Conservation (phyloP, 2,888 invertebrate species). For the Platycheirus albimanus region DNA sequence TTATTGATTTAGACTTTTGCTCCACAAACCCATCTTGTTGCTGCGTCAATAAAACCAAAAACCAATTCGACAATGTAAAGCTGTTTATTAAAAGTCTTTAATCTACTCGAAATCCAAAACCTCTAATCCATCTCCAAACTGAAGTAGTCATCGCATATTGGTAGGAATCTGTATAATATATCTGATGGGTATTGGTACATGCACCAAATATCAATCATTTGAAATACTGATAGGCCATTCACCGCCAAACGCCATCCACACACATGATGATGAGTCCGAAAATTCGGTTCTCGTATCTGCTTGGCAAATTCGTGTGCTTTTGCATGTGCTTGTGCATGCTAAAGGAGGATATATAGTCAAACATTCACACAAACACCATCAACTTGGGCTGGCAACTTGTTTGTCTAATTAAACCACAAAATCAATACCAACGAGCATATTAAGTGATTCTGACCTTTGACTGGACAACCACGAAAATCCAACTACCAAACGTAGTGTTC, state of each 20-base stretch:
- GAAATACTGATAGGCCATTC: conserved; percentile 42
- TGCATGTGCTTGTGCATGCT: too few species aligned
- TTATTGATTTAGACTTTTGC: too few species aligned
- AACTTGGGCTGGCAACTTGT: conserved; percentile 45
- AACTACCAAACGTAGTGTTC: conserved; percentile 51
- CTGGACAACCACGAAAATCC: conserved; percentile 63
- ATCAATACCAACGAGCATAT: conserved; percentile 63
- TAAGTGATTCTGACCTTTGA: conserved; percentile 71
- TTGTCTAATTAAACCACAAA: conserved; percentile 74
- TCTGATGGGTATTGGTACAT: not conserved
- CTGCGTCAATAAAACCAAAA: not conserved
- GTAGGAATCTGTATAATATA: not conserved
- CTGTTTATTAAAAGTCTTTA: conserved; percentile 26
- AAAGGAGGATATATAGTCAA: not conserved
- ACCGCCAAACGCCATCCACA: too few species aligned
- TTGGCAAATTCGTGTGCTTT: not conserved
- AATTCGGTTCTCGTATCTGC: conserved; percentile 18
- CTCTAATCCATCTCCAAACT: conserved; percentile 28
- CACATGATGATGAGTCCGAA: conserved; percentile 3
- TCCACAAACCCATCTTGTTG: not conserved
- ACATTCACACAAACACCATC: conserved; percentile 23
- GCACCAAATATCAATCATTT: conserved; percentile 34
- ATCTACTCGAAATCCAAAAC: conserved; percentile 11
- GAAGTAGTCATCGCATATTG: too few species aligned
- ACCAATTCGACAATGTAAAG: conserved; percentile 4